Conservation (phyloP, 2,888 invertebrate genomes). For the Xanthia icteritia region DNA sequence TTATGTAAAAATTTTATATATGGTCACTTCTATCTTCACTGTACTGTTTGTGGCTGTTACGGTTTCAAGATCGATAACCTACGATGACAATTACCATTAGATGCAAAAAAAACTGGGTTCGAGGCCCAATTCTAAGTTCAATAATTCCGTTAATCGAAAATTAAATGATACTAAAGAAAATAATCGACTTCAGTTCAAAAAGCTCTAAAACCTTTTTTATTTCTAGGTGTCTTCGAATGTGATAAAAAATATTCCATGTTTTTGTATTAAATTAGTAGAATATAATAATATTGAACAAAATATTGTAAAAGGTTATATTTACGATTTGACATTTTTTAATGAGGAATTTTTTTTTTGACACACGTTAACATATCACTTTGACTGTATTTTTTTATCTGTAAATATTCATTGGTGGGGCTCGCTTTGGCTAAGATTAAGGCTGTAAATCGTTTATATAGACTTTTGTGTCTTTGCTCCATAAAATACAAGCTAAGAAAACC, state of each 20-base stretch:
- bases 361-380: constrained; percentile 62
- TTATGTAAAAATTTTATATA: not conserved
- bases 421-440: constrained; percentile 23
- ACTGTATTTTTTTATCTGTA: constrained; percentile 67
- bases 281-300: constrained; percentile 60
- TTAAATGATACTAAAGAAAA: not conserved
- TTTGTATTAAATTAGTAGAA: constrained; percentile 47
- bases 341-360: constrained; percentile 31
- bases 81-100: too few relatives aligned
- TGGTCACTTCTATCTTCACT: not conserved
- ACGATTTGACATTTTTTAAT: constrained; percentile 48
- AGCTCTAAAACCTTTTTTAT: constrained; percentile 2
- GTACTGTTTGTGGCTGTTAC: not conserved
- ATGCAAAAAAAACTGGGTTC: too few relatives aligned
- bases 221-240: constrained; percentile 58
- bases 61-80: not conserved
- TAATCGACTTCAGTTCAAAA: constrained; percentile 17
- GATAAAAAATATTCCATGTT: constrained; percentile 55
- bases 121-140: too few relatives aligned
- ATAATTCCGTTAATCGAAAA: not conserved
- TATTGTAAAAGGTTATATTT: constrained; percentile 33
- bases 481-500: not conserved
- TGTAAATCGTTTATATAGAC: not conserved
- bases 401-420: constrained; percentile 57
- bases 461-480: not conserved